Evolutionary conservation across 2,113 vertebrate genomes (phyloP), one percentile per base, ranked within the genome.

Genomic region (Sceloporus tristichus): DNA sequence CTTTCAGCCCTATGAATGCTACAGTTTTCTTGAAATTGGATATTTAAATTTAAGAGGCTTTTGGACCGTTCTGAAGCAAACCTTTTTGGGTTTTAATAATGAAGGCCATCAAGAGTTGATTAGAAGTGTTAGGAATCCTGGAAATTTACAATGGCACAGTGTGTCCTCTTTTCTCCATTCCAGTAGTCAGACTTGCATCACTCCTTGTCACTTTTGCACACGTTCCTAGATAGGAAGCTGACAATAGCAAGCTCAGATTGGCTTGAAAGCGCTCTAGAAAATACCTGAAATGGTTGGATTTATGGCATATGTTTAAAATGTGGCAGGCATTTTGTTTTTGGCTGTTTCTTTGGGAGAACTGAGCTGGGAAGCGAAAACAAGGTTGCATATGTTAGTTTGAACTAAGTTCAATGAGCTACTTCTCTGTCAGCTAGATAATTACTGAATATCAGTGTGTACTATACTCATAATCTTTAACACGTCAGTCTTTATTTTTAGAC

Each of bases 201-300:
- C 93, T 97, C 94, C 81, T 92, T 96, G 96, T 96, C 96, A 96
- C 95, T 96, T 96, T 95, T 92, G 96, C 96, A 96, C 96, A 95
- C 62, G 93, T 92, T 96, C 93, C 95, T 96, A 95, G 95, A 95
- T 96, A 95, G 95, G 94, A 93, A 95, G 93, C 92, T 95, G 95
- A 95, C 94, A 95, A 94, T 84, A 70, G 74, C 68, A 90, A 94
- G 89, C 94, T 92, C 88, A 92, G 91, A 95, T 94, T 96, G 95
- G 93, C 94, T 92, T 93, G 93, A 96, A 96, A 93, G 93, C 92
- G 91, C 94, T 96, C 91, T 88, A 94, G 96, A 97, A 83, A 95
- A 96, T 97, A 96, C 94, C 92, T 90, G 89, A 93, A 88, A 95
- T 95, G 94, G 75, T 91, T 94, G 93, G 94, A 92, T 96, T 94